Evolutionary conservation across 2,113 vertebrate genomes (phyloP).

Genomic region (Rattus rattus): DNA sequence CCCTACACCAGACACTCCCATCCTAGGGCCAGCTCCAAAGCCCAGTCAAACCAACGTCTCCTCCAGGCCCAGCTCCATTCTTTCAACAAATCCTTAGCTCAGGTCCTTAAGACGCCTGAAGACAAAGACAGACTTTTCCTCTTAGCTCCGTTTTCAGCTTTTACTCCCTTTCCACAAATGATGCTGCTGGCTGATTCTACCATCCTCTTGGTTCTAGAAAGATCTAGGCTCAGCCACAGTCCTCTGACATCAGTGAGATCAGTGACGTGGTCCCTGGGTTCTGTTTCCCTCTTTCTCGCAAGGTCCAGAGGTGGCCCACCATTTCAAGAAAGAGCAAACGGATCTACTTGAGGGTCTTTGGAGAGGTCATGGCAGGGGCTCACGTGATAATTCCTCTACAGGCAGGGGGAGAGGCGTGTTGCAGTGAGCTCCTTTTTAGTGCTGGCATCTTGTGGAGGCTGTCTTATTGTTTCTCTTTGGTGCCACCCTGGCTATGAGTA

Average conservation of each 20-base stretch:
- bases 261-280: not conserved
- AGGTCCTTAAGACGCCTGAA: not conserved
- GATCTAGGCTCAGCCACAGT: not conserved
- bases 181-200: not conserved
- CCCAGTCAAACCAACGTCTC: not conserved
- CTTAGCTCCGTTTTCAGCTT: not conserved
- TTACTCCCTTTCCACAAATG: not conserved
- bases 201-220: not conserved
- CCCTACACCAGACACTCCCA: not conserved
- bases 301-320: no score
- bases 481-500: not conserved
- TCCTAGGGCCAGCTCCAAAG: not conserved
- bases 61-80: not conserved
- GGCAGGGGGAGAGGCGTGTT: rapidly evolving
- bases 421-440: rapidly evolving
- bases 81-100: not conserved
- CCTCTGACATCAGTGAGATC: not conserved
- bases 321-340: not conserved
- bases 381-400: rapidly evolving
- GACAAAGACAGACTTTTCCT: not conserved
- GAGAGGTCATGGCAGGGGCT: not conserved
- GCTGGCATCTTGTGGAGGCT: not conserved
- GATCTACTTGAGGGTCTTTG: not conserved
- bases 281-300: not conserved
- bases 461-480: not conserved